Evolutionary conservation across 2,797 vertebrate species (phyloP), one percentile per base, ranked within the genome.

Genomic region (Acropternis orthonyx): DNA sequence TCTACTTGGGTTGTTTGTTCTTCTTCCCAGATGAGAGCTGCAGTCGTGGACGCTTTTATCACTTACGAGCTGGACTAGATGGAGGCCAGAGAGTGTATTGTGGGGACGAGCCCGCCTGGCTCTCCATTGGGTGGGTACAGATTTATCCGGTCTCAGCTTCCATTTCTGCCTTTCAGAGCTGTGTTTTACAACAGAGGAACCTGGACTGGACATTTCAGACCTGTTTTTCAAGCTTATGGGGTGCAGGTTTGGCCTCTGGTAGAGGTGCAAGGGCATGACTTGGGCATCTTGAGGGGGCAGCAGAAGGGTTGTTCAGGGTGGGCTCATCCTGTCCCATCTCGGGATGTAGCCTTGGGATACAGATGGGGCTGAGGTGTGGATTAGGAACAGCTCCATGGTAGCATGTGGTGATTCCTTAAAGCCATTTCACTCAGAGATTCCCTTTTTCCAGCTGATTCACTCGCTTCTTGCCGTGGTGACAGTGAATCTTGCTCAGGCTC

Each of bases 1-100:
- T 93, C 92, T 86, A 89, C 92, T 92, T 89, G 92, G 92, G 76
- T 91, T 96, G 91, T 92, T 95, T 93, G 94, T 94, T 93, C 91
- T 91, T 89, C 92, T 92, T 96, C 93, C 89, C 92, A 88, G 94
- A 91, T 90, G 91, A 92, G 93, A 95, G 89, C 89, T 90, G 85
- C 83, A 56, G 89, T 54, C 20, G 9, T 91, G 96, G 92, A 92
- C 30, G 67, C 91, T 95, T 96, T 95, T 93, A 95, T 95, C 93
- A 77, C 92, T 91, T 89, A 81, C 0, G 27, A 75, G 39, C 84
- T 77, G 95, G 94, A 77, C 89, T 65, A 76, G 88, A 80, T 4
- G 6, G 84, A 93, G 81, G 69, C 51, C 85, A 51, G 92, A 67
- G 85, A 55, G 32, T 5, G 4, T 39, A 23, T 59, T 73, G 71